Evolutionary conservation across 1,140 invertebrate species (phyloP).

Genomic region (Drosophila kohkoa): DNA sequence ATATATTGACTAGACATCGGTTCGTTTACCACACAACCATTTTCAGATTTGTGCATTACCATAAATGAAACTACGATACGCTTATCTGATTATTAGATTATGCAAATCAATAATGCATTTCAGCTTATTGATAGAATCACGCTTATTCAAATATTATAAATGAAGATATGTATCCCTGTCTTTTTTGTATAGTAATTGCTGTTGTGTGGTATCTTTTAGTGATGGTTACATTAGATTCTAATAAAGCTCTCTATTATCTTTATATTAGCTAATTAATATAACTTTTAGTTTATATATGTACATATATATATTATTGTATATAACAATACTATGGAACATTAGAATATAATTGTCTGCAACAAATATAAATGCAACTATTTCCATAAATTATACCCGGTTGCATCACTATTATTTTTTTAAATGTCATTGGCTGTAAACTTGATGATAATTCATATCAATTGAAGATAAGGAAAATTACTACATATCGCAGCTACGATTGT

Average conservation of each 20-base stretch:
- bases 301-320: too few relatives aligned
- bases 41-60: neutral
- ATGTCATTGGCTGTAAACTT: neutral
- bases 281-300: neutral
- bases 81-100: neutral
- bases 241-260: neutral
- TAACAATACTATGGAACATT: too few relatives aligned
- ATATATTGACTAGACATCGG: neutral
- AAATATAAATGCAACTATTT: too few relatives aligned
- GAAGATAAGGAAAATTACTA: neutral
- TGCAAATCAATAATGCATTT: conserved; percentile 17
- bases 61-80: neutral
- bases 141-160: conserved; percentile 12
- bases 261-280: conserved; percentile 2
- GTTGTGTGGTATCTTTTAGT: conserved; percentile 24
- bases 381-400: too few relatives aligned
- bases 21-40: neutral
- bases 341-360: too few relatives aligned
- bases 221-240: conserved; percentile 38
- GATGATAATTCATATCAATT: neutral
- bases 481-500: neutral
- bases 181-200: conserved; percentile 11
- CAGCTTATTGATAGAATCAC: too few relatives aligned
- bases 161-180: conserved; percentile 11
- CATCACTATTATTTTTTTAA: neutral